Base-by-base conservation (phyloP, 2,797 vertebrate genomes). In the Gobio occitaniae region DNA sequence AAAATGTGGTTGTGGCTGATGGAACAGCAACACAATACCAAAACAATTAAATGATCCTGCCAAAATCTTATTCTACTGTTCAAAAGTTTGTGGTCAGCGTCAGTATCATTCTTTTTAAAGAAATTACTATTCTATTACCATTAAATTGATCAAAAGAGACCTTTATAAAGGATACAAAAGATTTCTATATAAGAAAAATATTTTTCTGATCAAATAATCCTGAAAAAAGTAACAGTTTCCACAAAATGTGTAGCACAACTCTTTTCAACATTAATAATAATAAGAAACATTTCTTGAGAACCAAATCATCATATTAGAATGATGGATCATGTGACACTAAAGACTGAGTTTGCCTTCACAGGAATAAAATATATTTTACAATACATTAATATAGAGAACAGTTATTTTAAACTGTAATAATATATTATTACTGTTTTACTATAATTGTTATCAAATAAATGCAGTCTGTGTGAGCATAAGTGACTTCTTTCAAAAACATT, bases 21-120 rank as follows among this genome's bases (percentile, higher is more conserved):
- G 54, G 50, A 4, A 32, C 50, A 69, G 41, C 12, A 50, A 44
- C 2, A 7, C 17, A 77, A 74, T 48, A 16, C 6, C n/a, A 47
- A 56, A 63, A 48, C 47, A 25, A 59, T 36, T 66, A 17, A 59
- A 82, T 44, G 71, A 56, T 82, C 47, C 69, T 74, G 47, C 41
- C 50, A 61, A 82, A 74, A 56, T 21, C 52, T 17, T 32, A 50
- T 12, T 80, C 25, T n/a, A 59, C 21, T 36, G 32, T 66, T 66
- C 32, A 32, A 66, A 66, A 17, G 29, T 66, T 36, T 16, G 6
- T 19, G 52, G 52, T 19, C 17, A 19, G 52, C 8, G 19, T 54
- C 17, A 25, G 25, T 25, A 25, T 25, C 25, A 54, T 8, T 54
- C 17, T 19, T 54, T 47, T 47, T 47, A 47, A 47, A 47, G 10